phyloP scores from a whole-genome alignment of 92 coral and sea anemone species.

The Metridium senile region DNA sequence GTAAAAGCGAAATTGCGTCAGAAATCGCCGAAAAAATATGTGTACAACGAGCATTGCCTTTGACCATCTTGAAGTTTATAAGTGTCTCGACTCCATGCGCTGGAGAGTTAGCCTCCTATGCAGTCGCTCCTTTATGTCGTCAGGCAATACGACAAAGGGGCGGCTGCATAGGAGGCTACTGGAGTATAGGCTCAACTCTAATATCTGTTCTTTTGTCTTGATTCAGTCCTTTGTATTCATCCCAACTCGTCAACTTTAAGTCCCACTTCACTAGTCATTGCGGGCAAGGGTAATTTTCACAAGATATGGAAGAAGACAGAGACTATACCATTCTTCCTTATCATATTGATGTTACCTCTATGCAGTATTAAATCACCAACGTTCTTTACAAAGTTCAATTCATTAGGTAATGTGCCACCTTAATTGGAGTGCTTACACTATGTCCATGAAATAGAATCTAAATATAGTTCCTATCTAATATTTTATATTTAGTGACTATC shows the following conservation, averaged over 20 bases:
- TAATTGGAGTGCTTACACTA: no score
- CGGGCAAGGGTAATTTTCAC: conserved; percentile 57
- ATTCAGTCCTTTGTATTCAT: conserved; percentile 62
- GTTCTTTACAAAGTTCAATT: conserved; percentile 93
- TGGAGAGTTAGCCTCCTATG: no score
- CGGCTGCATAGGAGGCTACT: no score
- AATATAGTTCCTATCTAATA: neutral
- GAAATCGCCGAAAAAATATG: no score
- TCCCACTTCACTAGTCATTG: conserved; percentile 12
- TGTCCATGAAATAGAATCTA: neutral
- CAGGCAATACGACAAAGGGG: no score
- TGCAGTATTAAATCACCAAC: conserved; percentile 96
- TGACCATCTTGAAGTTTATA: no score
- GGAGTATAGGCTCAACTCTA: no score
- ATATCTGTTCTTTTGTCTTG: no score
- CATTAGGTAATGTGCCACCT: conserved; percentile 94
- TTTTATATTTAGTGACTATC: neutral
- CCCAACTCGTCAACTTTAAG: conserved; percentile 25
- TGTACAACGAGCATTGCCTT: no score
- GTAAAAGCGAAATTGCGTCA: no score
- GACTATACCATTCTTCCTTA: conserved; percentile 84
- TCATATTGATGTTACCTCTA: conserved; percentile 74
- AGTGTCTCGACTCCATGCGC: no score
- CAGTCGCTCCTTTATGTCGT: no score
- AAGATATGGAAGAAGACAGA: conserved; percentile 69